These are phyloP conservation scores for Crocodylus rhombifer DNA, from an alignment of 2,797 vertebrate species.

Conservation along the genomic window DNA sequence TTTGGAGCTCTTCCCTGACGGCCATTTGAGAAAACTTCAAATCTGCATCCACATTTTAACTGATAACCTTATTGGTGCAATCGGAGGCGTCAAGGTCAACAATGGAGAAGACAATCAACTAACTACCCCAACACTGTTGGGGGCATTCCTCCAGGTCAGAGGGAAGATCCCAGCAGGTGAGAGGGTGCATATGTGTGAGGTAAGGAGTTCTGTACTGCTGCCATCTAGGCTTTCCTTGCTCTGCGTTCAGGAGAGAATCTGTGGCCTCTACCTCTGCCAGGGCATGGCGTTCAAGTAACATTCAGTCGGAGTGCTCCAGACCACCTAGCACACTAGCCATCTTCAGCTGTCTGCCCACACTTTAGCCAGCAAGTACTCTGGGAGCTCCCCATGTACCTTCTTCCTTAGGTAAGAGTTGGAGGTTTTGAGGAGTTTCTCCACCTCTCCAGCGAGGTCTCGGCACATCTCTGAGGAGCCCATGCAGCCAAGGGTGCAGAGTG, in stretches of 20 bases:
- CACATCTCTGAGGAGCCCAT: conserved; percentile 99
- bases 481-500: conserved; percentile 97
- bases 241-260: not conserved
- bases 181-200: not conserved
- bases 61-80: too few species aligned
- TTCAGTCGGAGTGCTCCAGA: not conserved
- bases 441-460: conserved; percentile 97
- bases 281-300: not conserved
- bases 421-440: conserved; percentile 99
- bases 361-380: not conserved
- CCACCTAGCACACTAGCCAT: not conserved
- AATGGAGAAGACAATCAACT: too few species aligned
- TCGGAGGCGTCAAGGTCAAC: too few species aligned
- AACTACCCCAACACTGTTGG: too few species aligned
- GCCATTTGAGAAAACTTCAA: too few species aligned
- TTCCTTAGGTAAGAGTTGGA: conserved; percentile 99
- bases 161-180: too few species aligned
- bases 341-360: not conserved
- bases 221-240: not conserved
- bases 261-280: not conserved
- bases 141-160: too few species aligned
- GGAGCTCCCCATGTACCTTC: conserved; percentile 87
- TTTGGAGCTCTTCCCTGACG: not conserved
- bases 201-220: not conserved
- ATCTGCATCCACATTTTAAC: too few species aligned